Base-by-base conservation (phyloP, 2,888 invertebrate genomes). In the Lamellibrachia satsuma region DNA sequence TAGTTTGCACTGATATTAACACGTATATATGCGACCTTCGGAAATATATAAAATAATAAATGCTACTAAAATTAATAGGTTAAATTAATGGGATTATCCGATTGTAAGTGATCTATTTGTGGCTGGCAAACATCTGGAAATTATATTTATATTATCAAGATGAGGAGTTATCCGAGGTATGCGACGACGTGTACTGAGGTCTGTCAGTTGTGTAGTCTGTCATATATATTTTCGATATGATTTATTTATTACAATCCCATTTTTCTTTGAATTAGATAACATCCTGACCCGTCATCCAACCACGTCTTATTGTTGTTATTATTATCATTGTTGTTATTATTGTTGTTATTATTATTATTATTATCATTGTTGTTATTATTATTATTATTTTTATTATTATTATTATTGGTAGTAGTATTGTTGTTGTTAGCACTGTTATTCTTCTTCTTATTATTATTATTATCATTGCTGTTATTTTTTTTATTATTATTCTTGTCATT, bases 81-180 rank as follows among this genome's bases (percentile, higher is more conserved):
- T 75, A 15, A 39, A 3, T 75, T 57, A 15, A 22, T 75, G 75
- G 22, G 75, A 75, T 22, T 22, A 3, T 75, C n/a, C 75, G 22
- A 22, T 15, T 6, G 15, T 15, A 75, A 75, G 6, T 22, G 75
- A 2, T n/a, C 15, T 22, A 75, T n/a, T 15, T 75, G 6, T n/a
- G 75, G 75, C 75, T 15, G 75, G 75, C 22, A 75, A 75, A 75
- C 75, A 75, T 75, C 75, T 75, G 75, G 75, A 75, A 75, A 75
- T 75, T 75, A 75, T 11, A 15, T 75, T 75, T 75, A 22, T 75
- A 75, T 22, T 75, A 22, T 22, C 75, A 75, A 75, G 22, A 75
- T 75, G 75, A 22, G 22, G 75, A 75, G n/a, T 75, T 75, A 22
- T 22, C 75, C 75, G 75, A 22, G 75, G 75, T 22, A 75, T 75